Conservation (phyloP, 2,888 invertebrate genomes). For the Clepsis dumicolana region DNA sequence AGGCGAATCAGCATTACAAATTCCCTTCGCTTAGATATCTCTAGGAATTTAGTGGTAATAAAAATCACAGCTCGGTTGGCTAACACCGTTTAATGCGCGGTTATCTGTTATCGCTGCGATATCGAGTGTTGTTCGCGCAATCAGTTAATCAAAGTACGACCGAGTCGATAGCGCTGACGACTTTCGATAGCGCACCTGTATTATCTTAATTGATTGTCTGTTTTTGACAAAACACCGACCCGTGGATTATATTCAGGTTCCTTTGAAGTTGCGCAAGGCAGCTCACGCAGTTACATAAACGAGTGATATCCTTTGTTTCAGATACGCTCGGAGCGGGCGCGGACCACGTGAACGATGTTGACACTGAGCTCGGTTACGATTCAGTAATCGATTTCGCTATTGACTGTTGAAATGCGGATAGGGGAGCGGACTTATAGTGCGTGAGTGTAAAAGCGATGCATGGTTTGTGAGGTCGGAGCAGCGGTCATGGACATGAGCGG, state of each 20-base stretch:
- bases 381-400: conserved; percentile 55
- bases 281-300: conserved; percentile 30
- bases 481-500: conserved; percentile 85
- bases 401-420: conserved; percentile 77
- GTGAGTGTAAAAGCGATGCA: conserved; percentile 83
- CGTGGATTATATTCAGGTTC: conserved; percentile 51
- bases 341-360: conserved; percentile 54
- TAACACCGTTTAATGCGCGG: conserved; percentile 79
- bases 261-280: conserved; percentile 65
- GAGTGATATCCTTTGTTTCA: conserved; percentile 59
- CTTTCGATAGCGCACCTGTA: conserved; percentile 74
- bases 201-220: conserved; percentile 84
- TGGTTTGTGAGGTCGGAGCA: conserved; percentile 82
- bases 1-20: conserved; percentile 36
- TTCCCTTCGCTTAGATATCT: conserved; percentile 34
- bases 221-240: conserved; percentile 75
- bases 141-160: conserved; percentile 84
- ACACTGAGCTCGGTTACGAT: conserved; percentile 58
- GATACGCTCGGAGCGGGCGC: conserved; percentile 67
- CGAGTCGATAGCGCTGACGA: conserved; percentile 79
- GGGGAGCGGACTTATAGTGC: conserved; percentile 79
- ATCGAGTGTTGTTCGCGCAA: conserved; percentile 77
- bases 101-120: conserved; percentile 78
- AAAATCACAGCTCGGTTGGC: conserved; percentile 80
- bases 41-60: conserved; percentile 69